These are phyloP conservation scores for Mesitornis unicolor DNA, from an alignment of 2,113 vertebrate species.

Conservation along the genomic window DNA sequence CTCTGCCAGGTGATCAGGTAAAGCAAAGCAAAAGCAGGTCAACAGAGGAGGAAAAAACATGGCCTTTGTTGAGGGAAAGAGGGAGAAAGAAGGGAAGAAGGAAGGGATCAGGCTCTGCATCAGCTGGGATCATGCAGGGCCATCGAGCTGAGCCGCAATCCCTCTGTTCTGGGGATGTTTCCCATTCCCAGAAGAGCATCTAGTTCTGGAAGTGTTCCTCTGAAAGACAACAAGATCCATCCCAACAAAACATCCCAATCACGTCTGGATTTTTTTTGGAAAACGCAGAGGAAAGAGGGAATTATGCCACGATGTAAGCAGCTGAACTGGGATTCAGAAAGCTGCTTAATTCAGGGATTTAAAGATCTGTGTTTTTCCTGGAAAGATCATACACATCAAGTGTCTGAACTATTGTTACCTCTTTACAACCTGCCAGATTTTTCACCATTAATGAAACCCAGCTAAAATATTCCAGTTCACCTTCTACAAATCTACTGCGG, in stretches of 20 bases:
- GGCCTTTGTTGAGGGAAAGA: neutral
- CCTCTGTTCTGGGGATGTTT: neutral
- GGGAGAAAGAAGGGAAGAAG: neutral
- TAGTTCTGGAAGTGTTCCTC: neutral
- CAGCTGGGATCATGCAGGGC: neutral
- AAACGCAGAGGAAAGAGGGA: neutral
- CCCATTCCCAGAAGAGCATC: neutral
- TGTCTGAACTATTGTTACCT: neutral
- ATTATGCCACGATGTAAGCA: neutral
- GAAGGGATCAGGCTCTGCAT: neutral
- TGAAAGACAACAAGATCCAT: neutral
- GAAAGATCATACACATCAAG: neutral
- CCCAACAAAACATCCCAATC: neutral
- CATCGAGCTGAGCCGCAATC: neutral
- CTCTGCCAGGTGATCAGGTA: neutral
- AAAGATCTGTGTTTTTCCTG: neutral
- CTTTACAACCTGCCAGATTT: constrained; percentile 46
- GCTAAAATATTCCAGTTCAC: constrained; percentile 19
- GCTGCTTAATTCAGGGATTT: neutral
- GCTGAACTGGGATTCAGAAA: neutral
- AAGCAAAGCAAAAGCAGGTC: neutral
- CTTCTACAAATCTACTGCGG: constrained; percentile 33
- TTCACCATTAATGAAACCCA: constrained; percentile 2
- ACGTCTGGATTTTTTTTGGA: neutral
- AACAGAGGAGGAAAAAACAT: neutral